Base-by-base conservation (phyloP, 2,888 invertebrate species). In the Protonemura montana region DNA sequence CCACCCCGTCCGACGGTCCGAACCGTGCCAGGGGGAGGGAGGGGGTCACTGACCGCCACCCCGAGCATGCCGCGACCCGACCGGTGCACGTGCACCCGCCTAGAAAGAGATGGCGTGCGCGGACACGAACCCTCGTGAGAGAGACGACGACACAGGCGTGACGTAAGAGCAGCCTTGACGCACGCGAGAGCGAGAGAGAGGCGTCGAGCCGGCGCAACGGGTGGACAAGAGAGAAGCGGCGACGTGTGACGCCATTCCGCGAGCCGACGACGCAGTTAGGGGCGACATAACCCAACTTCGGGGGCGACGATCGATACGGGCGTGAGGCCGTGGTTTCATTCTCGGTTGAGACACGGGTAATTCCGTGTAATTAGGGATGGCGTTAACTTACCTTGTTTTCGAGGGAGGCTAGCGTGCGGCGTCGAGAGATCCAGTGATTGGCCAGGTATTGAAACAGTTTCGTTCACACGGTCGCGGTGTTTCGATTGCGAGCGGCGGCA, bases 11-110 rank as follows among this genome's bases (percentile, higher is more conserved):
- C 42, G 21, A 21, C 35, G 83, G 59, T 21, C 83, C 83, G 41
- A 83, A 83, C 28, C 27, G n/a, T 29, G 83, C 29, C 28, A 25
- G 83, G n/a, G 35, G 35, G 41, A 76, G 82, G 82, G 82, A 7
- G 27, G 35, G 35, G 83, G 42, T 26, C 83, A 28, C 26, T 42
- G 83, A 83, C 42, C 76, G 27, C 76, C 83, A 42, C 83, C 83
- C 59, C 83, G 29, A 82, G 28, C 82, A 42, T 16, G 82, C 29
- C 82, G 29, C 82, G 29, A 59, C 59, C 59, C 59, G 16, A 21
- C 59, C 13, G 13, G 59, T 59, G 59, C 59, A 59, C 59, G 59
- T 59, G 59, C 59, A 59, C 59, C 13, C 16, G 21, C 7, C 59
- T 13, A 10, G 59, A 59, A 21, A 59, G 59, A 59, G 59, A 59